These are phyloP conservation scores for Petrolisthes manimaculis DNA, from an alignment of 2,888 invertebrate genomes.

Conservation along the genomic window DNA sequence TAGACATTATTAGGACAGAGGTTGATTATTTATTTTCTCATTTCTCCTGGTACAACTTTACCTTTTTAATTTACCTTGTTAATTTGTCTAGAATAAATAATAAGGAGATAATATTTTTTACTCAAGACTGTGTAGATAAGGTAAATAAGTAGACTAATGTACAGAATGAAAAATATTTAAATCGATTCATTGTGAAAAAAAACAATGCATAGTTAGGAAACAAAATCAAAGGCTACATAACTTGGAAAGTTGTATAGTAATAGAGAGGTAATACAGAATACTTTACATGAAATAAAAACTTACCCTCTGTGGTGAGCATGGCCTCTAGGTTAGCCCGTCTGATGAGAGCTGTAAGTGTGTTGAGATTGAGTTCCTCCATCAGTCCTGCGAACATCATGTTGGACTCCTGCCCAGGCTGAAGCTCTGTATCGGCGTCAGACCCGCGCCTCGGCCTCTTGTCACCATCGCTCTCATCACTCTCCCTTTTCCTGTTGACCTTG, in stretches of 20 bases:
- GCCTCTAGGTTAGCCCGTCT: slow-evolving; percentile 60
- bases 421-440: not conserved
- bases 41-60: too few species aligned
- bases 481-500: slow-evolving; percentile 17
- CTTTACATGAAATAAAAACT: not conserved
- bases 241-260: not conserved
- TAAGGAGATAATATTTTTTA: too few species aligned
- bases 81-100: too few species aligned
- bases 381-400: slow-evolving; percentile 57
- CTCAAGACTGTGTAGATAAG: too few species aligned
- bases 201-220: too few species aligned
- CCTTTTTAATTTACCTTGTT: too few species aligned
- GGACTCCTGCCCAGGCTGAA: slow-evolving; percentile 44
- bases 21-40: too few species aligned
- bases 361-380: slow-evolving; percentile 55
- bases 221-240: too few species aligned
- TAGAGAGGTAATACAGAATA: not conserved
- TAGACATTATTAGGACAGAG: too few species aligned
- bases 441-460: not conserved
- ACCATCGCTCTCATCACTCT: not conserved
- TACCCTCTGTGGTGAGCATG: slow-evolving; percentile 64
- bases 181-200: too few species aligned
- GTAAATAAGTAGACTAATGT: too few species aligned
- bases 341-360: slow-evolving; percentile 52
- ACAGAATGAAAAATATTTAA: too few species aligned